phyloP scores from a whole-genome alignment of 2,888 invertebrate genomes.

The Cephalotes varians region DNA sequence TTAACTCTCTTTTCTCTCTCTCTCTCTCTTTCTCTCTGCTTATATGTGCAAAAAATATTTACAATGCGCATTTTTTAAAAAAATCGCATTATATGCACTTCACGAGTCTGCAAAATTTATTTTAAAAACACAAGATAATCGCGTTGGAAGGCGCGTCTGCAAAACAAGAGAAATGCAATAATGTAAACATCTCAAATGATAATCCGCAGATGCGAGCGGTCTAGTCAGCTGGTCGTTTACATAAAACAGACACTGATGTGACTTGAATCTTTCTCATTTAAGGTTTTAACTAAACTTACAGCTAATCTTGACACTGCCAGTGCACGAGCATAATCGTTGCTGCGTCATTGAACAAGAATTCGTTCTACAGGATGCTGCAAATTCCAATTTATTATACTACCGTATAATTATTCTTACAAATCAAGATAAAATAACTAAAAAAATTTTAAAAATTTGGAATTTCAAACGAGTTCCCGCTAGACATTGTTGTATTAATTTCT shows the following conservation, averaged over 20 bases:
- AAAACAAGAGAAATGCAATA: slow-evolving; percentile 33
- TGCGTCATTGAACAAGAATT: slow-evolving; percentile 66
- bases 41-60: neutral
- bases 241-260: slow-evolving; percentile 71
- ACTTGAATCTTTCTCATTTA: slow-evolving; percentile 64
- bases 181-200: slow-evolving; percentile 62
- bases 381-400: slow-evolving; percentile 11
- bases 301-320: slow-evolving; percentile 66
- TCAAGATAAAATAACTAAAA: neutral
- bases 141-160: slow-evolving; percentile 1
- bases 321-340: slow-evolving; percentile 49
- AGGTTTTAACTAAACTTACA: slow-evolving; percentile 60
- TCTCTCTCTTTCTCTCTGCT: too few relatives aligned
- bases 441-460: neutral
- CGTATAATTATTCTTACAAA: neutral
- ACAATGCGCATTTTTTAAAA: neutral
- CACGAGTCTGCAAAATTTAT: neutral
- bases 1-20: too few relatives aligned
- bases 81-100: neutral
- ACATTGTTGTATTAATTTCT: neutral
- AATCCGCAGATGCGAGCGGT: slow-evolving; percentile 67
- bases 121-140: neutral
- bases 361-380: slow-evolving; percentile 59
- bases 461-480: neutral
- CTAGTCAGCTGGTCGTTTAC: slow-evolving; percentile 58